Evolutionary conservation across 1,140 invertebrate genomes (phyloP).

Genomic region (Neodiprion fabricii): DNA sequence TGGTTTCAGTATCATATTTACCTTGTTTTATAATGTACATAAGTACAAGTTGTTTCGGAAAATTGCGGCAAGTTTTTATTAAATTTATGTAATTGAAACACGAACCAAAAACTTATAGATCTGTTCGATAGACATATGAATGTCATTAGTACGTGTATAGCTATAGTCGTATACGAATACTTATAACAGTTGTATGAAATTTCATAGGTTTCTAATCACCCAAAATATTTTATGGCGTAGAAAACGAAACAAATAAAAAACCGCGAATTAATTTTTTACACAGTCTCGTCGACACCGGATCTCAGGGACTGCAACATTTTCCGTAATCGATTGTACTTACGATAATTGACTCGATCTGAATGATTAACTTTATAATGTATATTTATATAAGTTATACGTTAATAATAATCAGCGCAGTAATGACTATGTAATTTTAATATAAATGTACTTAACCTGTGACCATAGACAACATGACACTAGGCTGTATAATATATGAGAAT

Average conservation of each 20-base stretch:
- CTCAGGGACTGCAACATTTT: conserved; percentile 4
- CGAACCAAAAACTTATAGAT: conserved; percentile 5
- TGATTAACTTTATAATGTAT: no score
- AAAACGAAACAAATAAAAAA: no score
- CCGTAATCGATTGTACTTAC: not conserved
- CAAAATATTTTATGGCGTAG: not conserved
- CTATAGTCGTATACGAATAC: not conserved
- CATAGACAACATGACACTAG: conserved; percentile 31
- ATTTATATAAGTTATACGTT: no score
- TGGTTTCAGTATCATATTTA: no score
- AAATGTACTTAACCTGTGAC: conserved; percentile 11
- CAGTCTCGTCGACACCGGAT: not conserved
- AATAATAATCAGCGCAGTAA: not conserved
- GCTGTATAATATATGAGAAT: conserved; percentile 30
- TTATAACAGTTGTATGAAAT: not conserved
- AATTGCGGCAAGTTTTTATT: not conserved
- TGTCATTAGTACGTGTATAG: not conserved
- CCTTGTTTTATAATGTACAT: not conserved
- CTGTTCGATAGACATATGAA: not conserved
- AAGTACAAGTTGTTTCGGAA: not conserved
- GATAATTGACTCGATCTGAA: no score
- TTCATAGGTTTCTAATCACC: not conserved
- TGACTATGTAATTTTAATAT: conserved; percentile 19
- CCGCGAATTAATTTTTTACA: not conserved
- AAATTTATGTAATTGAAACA: not conserved